Evolutionary conservation across 2,888 invertebrate species (phyloP), one percentile per base, ranked within the genome.

Genomic region (Rapana venosa): DNA sequence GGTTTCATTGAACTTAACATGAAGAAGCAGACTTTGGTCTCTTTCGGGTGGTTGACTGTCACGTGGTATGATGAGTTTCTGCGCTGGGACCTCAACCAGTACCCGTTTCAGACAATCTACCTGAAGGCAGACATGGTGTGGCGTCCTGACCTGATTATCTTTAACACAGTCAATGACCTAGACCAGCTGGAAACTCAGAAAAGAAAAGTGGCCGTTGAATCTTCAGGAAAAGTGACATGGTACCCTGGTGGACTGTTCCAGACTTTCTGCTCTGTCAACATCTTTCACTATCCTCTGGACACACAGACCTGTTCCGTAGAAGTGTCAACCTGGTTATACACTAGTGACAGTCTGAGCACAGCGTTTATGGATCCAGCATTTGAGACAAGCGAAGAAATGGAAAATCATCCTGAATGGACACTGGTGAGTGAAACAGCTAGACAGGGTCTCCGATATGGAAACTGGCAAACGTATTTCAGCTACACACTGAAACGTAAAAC

Each of bases 21-120:
- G 88, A 88, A 88, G 83, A 88, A 88, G 61, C 88, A 88, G 88
- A 88, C 88, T 26, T 36, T 88, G 58, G 26, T 47, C 15, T 81
- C 88, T 22, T 88, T 61, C 35, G 88, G 88, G 1, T 88, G 88
- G 88, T 32, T 88, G 79, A 35, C 22, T 5, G 83, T 79, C 15
- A 35, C 11, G 13, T 88, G 88, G 88, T 61, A 36, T 15, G 81
- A 79, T 32, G 32, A 26, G 13, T 83, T 81, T 35, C 83, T 81
- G 81, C 56, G 4, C 58, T 88, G 88, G 88, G 32, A 88, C 83
- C 6, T 20, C 2, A 26, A 77, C n/a, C 15, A 88, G 36, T 66
- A 26, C 61, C 58, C 58, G 17, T 5, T 61, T 30, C 36, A 35
- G 2, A 22, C 20, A 6, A 32, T 81, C 22, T 58, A 79, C 36